Evolutionary conservation across 2,888 invertebrate species (phyloP), one percentile per base, ranked within the genome.

Genomic region (Amorpha juglandis): DNA sequence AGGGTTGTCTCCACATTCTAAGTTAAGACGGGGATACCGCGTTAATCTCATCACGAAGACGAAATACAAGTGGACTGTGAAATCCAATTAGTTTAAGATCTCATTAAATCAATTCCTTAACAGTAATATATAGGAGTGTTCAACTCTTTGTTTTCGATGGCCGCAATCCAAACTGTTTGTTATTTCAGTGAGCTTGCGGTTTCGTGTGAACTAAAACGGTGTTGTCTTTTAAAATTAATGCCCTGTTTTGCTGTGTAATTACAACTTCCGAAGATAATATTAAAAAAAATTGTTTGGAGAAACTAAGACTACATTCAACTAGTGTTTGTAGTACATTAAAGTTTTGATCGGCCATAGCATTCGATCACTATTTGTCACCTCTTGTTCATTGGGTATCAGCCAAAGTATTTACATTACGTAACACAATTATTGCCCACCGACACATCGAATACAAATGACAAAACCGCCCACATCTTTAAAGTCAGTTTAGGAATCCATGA

Each of bases 61-160:
- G 81, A 83, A 87, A 88, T 82, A 82, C 83, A 85, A 86, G 82
- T 83, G 82, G 80, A 89, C 83, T 84, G 83, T 84, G 86, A 86
- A 86, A 88, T 91, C 86, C 86, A 91, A 91, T 92, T 91, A 91
- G 85, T 87, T 90, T 88, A 89, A 88, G 86, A 86, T 88, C 84
- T 86, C 86, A 86, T 87, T 92, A 90, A 91, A 91, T 91, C 91
- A 90, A 90, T 89, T 90, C 86, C 87, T 86, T 87, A 80, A 89
- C 91, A 89, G 88, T 88, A 86, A 91, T 82, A 83, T 88, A 91
- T 86, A 80, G 86, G 76, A 77, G 79, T 78, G 76, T 80, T 78
- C 80, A 79, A 71, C 79, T 86, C 86, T 90, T 90, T 92, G 89
- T 90, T 88, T 88, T 85, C 83, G 77, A 87, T 90, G 91, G 91